phyloP scores from a whole-genome alignment of 2,797 vertebrate genomes.

The Anolis apletophallus region DNA sequence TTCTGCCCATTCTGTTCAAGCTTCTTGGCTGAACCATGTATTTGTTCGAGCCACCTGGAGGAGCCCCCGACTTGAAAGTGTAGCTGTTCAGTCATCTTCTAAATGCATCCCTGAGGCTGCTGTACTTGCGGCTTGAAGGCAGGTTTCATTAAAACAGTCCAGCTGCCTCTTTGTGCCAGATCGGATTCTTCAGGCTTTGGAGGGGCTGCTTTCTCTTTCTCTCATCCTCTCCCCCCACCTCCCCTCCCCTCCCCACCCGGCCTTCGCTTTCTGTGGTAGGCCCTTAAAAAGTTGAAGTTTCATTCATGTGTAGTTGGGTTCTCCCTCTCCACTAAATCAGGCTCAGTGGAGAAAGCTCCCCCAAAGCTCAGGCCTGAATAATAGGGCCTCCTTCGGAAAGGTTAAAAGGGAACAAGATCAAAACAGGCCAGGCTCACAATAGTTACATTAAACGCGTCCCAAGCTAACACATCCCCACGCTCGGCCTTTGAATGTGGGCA shows the following conservation, averaged over 20 bases:
- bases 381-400: constrained; percentile 63
- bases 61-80: constrained; percentile 77
- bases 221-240: not conserved
- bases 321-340: constrained; percentile 67
- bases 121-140: constrained; percentile 77
- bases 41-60: constrained; percentile 74
- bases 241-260: not conserved
- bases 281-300: constrained; percentile 78
- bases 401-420: constrained; percentile 75
- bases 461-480: constrained; percentile 52
- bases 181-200: constrained; percentile 77
- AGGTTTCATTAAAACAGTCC: constrained; percentile 80
- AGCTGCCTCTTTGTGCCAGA: constrained; percentile 81
- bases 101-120: constrained; percentile 77
- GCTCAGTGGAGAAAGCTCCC: constrained; percentile 61
- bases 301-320: constrained; percentile 71
- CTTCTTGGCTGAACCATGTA: constrained; percentile 73
- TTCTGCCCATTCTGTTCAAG: constrained; percentile 72
- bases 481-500: constrained; percentile 50
- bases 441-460: constrained; percentile 71
- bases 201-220: not conserved
- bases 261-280: constrained; percentile 77
- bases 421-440: constrained; percentile 72
- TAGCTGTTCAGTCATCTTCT: constrained; percentile 76
- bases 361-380: constrained; percentile 69